Conservation (phyloP, 2,113 vertebrate genomes). For the Clarias batrachus region DNA sequence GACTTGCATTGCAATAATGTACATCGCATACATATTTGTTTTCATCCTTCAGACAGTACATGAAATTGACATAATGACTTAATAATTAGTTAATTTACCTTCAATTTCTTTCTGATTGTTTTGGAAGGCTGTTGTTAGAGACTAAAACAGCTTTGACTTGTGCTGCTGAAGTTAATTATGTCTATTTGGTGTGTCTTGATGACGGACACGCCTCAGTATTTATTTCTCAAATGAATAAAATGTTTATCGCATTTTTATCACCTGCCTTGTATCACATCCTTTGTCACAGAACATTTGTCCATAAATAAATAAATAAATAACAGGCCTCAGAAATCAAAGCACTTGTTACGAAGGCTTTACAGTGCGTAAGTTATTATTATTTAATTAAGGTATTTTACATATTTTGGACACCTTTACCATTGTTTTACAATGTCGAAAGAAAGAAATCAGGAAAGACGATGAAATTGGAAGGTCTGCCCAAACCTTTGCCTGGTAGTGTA, state of each 20-base stretch:
- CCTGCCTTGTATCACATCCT: no score
- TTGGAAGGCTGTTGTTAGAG: not conserved
- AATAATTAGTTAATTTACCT: not conserved
- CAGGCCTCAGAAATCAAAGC: no score
- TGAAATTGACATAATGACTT: not conserved
- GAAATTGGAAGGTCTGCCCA: no score
- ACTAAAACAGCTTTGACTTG: not conserved
- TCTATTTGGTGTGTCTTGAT: not conserved
- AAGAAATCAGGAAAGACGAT: no score
- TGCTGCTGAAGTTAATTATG: not conserved
- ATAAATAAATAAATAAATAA: no score
- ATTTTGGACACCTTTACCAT: no score
- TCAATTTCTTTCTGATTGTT: not conserved
- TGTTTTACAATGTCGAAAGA: no score
- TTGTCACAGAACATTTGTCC: no score
- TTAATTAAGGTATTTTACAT: no score
- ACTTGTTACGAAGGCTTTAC: no score
- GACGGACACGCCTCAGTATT: not conserved
- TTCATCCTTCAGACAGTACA: not conserved
- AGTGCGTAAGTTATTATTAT: no score
- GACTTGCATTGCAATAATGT: not conserved
- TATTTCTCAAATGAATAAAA: not conserved
- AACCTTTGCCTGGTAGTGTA: no score
- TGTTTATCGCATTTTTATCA: not conserved
- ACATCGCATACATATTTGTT: not conserved